Conservation (phyloP, 37 sponge, comb jelly and placozoan species). For the Ianthella basta region DNA sequence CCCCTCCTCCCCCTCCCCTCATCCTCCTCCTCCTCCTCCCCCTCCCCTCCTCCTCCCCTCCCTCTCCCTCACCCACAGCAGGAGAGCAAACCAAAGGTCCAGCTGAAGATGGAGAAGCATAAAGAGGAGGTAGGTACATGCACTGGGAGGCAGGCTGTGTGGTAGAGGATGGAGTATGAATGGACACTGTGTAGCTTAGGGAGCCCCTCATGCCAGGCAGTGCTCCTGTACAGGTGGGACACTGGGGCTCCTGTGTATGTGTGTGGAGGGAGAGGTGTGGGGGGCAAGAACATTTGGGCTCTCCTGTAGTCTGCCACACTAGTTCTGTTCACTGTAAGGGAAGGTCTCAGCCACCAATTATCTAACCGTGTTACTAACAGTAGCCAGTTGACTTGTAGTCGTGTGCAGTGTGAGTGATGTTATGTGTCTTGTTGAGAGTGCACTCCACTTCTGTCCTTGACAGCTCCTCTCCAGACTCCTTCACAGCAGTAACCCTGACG, state of each 20-base stretch:
- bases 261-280: too few relatives aligned
- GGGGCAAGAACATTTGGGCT: too few relatives aligned
- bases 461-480: conserved; percentile 85
- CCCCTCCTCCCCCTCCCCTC: neutral
- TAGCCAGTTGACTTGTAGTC: too few relatives aligned
- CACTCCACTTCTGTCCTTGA: neutral
- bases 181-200: neutral
- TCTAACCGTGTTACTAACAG: too few relatives aligned
- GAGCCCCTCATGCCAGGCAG: too few relatives aligned
- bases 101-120: conserved; percentile 29
- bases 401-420: neutral
- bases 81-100: conserved; percentile 3
- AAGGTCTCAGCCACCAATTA: too few relatives aligned
- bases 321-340: too few relatives aligned
- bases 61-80: neutral
- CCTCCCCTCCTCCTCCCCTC: neutral
- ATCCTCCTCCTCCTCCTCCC: neutral
- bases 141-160: neutral
- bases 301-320: too few relatives aligned
- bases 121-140: conserved; percentile 3
- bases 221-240: too few relatives aligned
- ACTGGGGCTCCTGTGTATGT: too few relatives aligned
- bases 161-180: neutral
- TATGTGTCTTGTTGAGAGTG: neutral
- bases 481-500: conserved; percentile 88